Percentiles rank a stretch among this genome's conserved stretches.
Evolutionary conservation across 2,797 vertebrate genomes (phyloP).

Genomic region (Semaprochilodus insignis): DNA sequence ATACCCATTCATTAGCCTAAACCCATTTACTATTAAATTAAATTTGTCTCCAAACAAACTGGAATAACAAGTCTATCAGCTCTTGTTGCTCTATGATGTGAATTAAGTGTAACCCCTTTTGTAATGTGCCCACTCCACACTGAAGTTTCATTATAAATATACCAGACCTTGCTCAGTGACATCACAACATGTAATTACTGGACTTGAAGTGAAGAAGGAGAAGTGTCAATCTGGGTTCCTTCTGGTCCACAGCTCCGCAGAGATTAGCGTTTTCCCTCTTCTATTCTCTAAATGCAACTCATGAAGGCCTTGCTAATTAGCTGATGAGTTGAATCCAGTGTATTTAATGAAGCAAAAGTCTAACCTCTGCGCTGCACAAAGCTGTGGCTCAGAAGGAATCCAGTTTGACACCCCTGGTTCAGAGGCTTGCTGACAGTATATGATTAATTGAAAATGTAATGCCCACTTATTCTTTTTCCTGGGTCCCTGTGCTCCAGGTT

Average conservation of each 20-base stretch:
- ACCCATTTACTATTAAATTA: not conserved
- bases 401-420: conserved; percentile 10
- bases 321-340: not conserved
- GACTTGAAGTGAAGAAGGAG: not conserved
- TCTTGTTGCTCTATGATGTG: not conserved
- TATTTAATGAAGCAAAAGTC: not conserved
- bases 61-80: not conserved
- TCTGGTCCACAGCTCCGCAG: not conserved
- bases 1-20: not conserved
- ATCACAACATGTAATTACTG: not conserved
- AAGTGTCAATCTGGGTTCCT: not conserved
- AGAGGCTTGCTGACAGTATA: conserved; percentile 36
- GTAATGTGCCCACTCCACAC: conserved; percentile 14
- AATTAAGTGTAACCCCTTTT: not conserved
- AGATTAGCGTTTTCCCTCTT: not conserved
- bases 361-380: not conserved
- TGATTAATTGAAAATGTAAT: conserved; percentile 26
- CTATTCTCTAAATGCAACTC: not conserved
- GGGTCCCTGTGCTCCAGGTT: conserved; percentile 21
- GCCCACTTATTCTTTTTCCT: conserved; percentile 31
- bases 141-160: not conserved
- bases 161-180: not conserved
- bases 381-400: not conserved
- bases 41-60: not conserved
- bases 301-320: not conserved